These are phyloP conservation scores for Meteorus cinctellus DNA, from an alignment of 2,888 invertebrate genomes.

Conservation along the genomic window DNA sequence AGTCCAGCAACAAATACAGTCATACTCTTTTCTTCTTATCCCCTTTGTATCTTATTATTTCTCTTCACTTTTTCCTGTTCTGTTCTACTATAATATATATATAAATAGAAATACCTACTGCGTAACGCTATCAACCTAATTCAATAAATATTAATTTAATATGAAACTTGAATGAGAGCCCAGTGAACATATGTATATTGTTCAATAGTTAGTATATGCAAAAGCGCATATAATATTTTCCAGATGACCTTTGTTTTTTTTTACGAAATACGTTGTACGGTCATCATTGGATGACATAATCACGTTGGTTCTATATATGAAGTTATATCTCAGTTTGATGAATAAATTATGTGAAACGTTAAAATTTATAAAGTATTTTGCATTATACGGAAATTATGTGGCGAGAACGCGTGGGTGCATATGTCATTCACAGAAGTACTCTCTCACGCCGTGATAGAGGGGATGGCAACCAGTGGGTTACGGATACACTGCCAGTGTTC, in stretches of 20 bases:
- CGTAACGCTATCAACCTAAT: constrained; percentile 37
- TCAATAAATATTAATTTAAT: constrained; percentile 46
- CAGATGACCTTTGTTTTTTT: background rate
- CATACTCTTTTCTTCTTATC: constrained; percentile 35
- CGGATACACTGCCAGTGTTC: constrained; percentile 60
- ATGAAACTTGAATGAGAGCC: constrained; percentile 2
- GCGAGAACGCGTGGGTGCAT: constrained; percentile 19
- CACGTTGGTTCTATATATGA: background rate
- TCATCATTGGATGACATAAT: background rate
- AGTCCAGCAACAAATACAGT: constrained; percentile 52
- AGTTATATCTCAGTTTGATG: background rate
- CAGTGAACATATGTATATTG: too few species aligned
- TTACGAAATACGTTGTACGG: background rate
- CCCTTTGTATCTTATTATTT: constrained; percentile 15
- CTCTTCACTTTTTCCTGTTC: constrained; percentile 29
- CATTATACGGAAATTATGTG: background rate
- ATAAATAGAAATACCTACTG: background rate
- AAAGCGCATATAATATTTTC: too few species aligned
- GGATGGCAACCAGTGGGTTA: constrained; percentile 54
- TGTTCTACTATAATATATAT: background rate
- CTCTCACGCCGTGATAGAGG: constrained; percentile 30
- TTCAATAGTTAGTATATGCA: too few species aligned
- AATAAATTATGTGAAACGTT: background rate
- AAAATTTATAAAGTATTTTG: background rate
- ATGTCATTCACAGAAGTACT: constrained; percentile 33